These are phyloP conservation scores for Galerucella pusilla DNA, from an alignment of 2,888 invertebrate species.

Conservation along the genomic window DNA sequence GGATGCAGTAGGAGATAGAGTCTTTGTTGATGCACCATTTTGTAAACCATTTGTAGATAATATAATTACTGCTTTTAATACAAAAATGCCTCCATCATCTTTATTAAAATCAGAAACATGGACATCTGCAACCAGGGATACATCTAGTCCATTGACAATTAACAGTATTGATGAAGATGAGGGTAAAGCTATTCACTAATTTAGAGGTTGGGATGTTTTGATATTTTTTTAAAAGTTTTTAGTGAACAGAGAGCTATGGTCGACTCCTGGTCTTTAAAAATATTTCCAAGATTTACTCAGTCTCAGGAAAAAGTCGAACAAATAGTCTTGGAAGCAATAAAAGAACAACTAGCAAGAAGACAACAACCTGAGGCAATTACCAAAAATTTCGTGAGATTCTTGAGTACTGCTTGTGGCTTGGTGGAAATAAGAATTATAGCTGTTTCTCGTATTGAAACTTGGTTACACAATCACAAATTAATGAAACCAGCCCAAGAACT, in stretches of 20 bases:
- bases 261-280: constrained; percentile 65
- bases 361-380: constrained; percentile 89
- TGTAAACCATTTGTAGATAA: constrained; percentile 93
- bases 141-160: constrained; percentile 63
- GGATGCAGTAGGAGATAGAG: constrained; percentile 91
- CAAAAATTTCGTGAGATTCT: constrained; percentile 86
- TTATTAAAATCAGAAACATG: constrained; percentile 75
- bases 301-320: constrained; percentile 79
- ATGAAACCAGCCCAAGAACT: constrained; percentile 93
- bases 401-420: constrained; percentile 88
- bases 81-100: constrained; percentile 78
- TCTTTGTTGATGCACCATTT: constrained; percentile 94
- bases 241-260: constrained; percentile 64
- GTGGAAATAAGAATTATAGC: constrained; percentile 85
- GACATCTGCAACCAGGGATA: constrained; percentile 65
- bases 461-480: constrained; percentile 96
- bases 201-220: too few relatives aligned
- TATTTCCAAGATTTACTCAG: constrained; percentile 71
- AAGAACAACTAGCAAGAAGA: constrained; percentile 86
- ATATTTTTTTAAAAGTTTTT: constrained; percentile 55
- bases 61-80: constrained; percentile 86
- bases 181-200: constrained; percentile 55
- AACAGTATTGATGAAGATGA: constrained; percentile 72
- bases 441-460: constrained; percentile 86
- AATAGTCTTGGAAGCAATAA: constrained; percentile 86